Evolutionary conservation across 2,797 vertebrate genomes (phyloP), one percentile per base, ranked within the genome.

Genomic region (Enteromius treurensis): DNA sequence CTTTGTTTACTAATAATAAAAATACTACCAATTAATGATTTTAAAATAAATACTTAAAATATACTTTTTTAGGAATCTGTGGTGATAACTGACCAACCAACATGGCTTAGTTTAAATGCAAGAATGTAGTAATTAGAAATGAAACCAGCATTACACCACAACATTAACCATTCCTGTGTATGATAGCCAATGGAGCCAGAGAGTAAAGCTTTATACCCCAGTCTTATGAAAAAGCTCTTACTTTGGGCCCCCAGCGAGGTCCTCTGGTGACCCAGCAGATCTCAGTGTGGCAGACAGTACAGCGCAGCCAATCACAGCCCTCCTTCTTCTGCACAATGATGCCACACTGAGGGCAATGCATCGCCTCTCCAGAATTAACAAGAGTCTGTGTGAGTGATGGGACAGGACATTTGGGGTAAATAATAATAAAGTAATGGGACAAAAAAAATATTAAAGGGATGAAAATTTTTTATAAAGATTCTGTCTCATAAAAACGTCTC

Each of bases 231-330:
- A 49, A 65, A 37, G 15, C 47, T 49, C 89, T 91, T 88, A 96
- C 95, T 92, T 77, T 88, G 0, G 95, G 94, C 9, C 95, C 95
- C 95, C 95, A 96, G 84, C 95, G 94, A 1, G 93, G 93, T 9
- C 95, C 95, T 89, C 95, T 94, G 85, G 95, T 96, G 78, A 96
- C 95, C 95, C 95, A 96, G 90, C 95, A 96, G 91, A 96, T 96
- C 92, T 96, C 95, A 15, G 94, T 95, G 90, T 96, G 95, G 89
- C 95, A 96, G 70, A 96, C 94, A 42, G 95, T 95, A 89, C 95
- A 96, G 70, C 95, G 94, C 75, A 96, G 86, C 95, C 95, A 96
- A 91, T 96, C 95, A 79, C 95, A 96, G 47, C 95, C 95, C 77
- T 95, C 95, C 86, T 95, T 95, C 87, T 96, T 96, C 90, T 96